Base-by-base conservation (phyloP, 2,797 vertebrate species). In the Pygocentrus nattereri region DNA sequence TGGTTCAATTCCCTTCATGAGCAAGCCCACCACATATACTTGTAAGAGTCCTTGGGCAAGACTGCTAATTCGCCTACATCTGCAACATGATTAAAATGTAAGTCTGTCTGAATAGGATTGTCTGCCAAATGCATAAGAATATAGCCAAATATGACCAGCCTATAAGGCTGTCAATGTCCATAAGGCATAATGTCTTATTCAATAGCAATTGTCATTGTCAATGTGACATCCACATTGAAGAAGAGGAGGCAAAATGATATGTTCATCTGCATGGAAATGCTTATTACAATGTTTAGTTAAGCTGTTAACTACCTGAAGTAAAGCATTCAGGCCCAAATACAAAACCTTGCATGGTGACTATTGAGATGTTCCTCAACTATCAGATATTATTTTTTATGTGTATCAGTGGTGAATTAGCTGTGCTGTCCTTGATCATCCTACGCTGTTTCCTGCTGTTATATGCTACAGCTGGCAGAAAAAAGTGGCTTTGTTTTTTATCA, bases 401-500 rank as follows among this genome's bases (percentile, higher is more conserved):
- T 25, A 25, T 50, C 30, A 52, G 27, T 67, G 13, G 19, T 54
- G 69, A 52, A 62, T 79, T 52, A 72, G 49, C 44, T 27, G 5
- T 70, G 16, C 8, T 27, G 25, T 38, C n/a, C 44, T 64, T 79
- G 5, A 50, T 15, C 44, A 25, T 19, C 54, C 2, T 62, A 19
- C 21, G 49, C 71, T 27, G 19, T 34, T 52, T 16, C 7, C 62
- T n/a, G 59, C 21, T 75, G 30, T 67, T 15, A 30, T 44, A 68
- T 47, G 31, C 15, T 62, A 69, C 65, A 78, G 61, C 49, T 44
- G 41, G 41, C 41, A 44, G 41, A 44, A 41, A 10, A 56, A 78
- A 23, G 49, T 18, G 38, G 70, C 41, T 54, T 75, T 72, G 34
- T 72, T 41, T 74, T 74, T 76, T 47, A 21, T 31, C n/a, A 64